Evolutionary conservation across 2,113 vertebrate genomes (phyloP).

Genomic region (Toxotes chatareus): DNA sequence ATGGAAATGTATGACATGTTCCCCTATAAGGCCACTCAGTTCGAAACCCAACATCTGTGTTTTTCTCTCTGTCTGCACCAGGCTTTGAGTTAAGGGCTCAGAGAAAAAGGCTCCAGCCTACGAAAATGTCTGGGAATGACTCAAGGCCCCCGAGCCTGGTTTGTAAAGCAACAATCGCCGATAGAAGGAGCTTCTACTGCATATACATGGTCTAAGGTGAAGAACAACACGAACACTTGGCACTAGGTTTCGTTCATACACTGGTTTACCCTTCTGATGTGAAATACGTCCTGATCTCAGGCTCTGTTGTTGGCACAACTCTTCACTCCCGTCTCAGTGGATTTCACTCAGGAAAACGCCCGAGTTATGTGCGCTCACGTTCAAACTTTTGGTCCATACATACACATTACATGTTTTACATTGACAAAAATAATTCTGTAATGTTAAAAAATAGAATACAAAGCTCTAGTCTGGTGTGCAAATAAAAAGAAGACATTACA

Average conservation of each 20-base stretch:
- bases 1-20: conserved; percentile 79
- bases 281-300: conserved; percentile 47
- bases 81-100: conserved; percentile 59
- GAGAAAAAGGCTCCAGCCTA: conserved; percentile 55
- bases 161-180: conserved; percentile 69
- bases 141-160: conserved; percentile 64
- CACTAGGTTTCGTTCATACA: conserved; percentile 77
- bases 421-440: conserved; percentile 86
- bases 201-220: conserved; percentile 78
- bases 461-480: conserved; percentile 87
- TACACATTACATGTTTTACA: conserved; percentile 83
- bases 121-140: conserved; percentile 63
- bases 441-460: conserved; percentile 87
- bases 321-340: conserved; percentile 72
- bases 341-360: conserved; percentile 74
- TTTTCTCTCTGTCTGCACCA: conserved; percentile 69
- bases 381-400: conserved; percentile 86
- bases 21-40: conserved; percentile 85
- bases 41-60: conserved; percentile 76
- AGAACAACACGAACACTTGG: conserved; percentile 80
- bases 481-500: conserved; percentile 85
- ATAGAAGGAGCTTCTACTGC: conserved; percentile 79
- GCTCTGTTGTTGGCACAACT: conserved; percentile 58
- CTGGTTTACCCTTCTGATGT: conserved; percentile 53
- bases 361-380: conserved; percentile 61